Percentiles rank a stretch among this genome's conserved stretches.
Evolutionary conservation across 1,140 invertebrate genomes (phyloP).

Genomic region (Zaprionus ornatus): DNA sequence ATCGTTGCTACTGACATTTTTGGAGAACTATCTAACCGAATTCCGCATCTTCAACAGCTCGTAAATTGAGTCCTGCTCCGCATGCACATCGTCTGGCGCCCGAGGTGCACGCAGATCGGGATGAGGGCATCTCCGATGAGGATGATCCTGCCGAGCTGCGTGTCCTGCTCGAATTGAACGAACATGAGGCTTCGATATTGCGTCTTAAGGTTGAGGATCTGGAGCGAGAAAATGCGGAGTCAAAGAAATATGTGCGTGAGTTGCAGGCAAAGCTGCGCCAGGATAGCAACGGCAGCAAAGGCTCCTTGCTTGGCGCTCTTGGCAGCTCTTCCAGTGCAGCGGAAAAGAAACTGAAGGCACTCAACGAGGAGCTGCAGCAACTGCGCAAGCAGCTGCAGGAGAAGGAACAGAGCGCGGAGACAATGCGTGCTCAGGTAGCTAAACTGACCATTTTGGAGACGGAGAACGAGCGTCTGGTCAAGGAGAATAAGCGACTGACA

Average conservation of each 20-base stretch:
- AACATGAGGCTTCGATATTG: conserved; percentile 92
- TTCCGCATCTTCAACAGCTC: conserved; percentile 82
- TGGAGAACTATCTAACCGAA: neutral
- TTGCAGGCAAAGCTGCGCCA: conserved; percentile 88
- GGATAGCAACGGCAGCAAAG: conserved; percentile 67
- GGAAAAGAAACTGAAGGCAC: conserved; percentile 88
- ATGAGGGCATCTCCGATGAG: conserved; percentile 90
- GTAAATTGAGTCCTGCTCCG: conserved; percentile 88
- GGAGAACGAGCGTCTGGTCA: conserved; percentile 89
- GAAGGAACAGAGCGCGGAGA: conserved; percentile 92
- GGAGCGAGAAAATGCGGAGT: conserved; percentile 90
- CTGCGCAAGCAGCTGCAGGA: conserved; percentile 91
- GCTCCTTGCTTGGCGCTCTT: conserved; percentile 52
- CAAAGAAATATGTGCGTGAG: conserved; percentile 90
- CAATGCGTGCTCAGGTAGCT: conserved; percentile 88
- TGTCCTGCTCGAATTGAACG: conserved; percentile 93
- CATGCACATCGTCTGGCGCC: conserved; percentile 86
- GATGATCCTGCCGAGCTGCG: conserved; percentile 91
- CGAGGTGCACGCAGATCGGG: conserved; percentile 88
- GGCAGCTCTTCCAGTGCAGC: conserved; percentile 83
- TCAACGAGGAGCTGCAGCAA: conserved; percentile 89
- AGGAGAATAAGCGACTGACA: conserved; percentile 88
- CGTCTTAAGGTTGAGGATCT: conserved; percentile 93
- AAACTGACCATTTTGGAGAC: conserved; percentile 88
- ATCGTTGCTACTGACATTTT: neutral